phyloP scores from a whole-genome alignment of 2,113 vertebrate genomes.

The Anguilla japonica region DNA sequence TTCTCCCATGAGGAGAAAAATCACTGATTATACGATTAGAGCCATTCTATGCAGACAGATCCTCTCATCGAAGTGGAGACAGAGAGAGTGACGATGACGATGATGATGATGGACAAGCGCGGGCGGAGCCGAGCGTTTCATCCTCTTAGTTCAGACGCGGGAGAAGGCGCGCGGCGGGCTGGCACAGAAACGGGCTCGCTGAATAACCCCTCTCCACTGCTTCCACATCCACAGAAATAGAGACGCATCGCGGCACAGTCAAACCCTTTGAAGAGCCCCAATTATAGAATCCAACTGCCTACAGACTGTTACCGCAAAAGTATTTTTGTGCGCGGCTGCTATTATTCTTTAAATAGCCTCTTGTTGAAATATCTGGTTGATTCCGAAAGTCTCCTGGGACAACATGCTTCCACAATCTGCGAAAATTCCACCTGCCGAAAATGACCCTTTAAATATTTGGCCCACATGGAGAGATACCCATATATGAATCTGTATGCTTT shows the following conservation, averaged over 20 bases:
- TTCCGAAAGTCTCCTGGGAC: background rate
- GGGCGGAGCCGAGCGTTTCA: background rate
- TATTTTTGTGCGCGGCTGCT: background rate
- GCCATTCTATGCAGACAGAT: background rate
- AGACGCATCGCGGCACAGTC: background rate
- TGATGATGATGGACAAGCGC: background rate
- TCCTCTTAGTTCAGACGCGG: background rate
- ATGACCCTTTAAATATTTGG: background rate
- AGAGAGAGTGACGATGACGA: background rate
- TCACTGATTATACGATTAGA: background rate
- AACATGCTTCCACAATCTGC: background rate
- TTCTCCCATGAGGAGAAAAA: background rate
- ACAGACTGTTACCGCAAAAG: background rate
- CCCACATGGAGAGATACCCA: background rate
- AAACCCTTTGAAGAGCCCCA: background rate
- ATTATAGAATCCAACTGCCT: background rate
- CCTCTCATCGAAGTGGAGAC: background rate
- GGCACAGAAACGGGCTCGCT: background rate
- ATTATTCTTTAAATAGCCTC: background rate
- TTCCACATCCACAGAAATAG: conserved; percentile 1
- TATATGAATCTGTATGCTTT: background rate
- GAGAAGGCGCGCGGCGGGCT: background rate
- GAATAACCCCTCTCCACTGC: background rate
- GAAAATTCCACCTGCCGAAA: background rate
- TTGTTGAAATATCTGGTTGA: background rate